Percentiles rank a stretch among this genome's conserved stretches.
These are phyloP conservation scores for Esox lucius DNA, from an alignment of 2,797 vertebrate species.

Conservation along the genomic window DNA sequence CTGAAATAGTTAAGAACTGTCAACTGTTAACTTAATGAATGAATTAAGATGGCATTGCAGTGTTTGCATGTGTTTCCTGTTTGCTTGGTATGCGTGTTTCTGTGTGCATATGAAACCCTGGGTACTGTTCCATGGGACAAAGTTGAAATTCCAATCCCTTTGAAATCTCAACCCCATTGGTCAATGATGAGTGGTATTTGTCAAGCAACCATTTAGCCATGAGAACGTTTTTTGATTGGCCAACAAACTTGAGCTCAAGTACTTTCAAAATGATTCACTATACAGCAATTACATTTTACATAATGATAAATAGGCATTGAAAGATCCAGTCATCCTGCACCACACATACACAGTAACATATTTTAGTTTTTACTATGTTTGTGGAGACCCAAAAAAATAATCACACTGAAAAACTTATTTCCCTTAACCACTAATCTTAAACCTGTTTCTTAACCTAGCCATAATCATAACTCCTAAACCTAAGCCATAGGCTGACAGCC, in stretches of 20 bases:
- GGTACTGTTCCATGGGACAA: conserved; percentile 56
- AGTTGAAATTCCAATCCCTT: conserved; percentile 58
- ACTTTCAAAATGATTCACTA: not conserved
- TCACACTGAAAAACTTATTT: too few species aligned
- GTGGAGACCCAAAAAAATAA: too few species aligned
- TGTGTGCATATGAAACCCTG: conserved; percentile 15
- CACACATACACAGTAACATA: too few species aligned
- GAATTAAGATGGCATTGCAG: conserved; percentile 7
- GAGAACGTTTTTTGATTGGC: conserved; percentile 14
- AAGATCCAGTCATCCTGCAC: too few species aligned
- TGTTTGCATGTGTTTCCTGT: conserved; percentile 2
- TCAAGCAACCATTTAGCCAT: conserved; percentile 39
- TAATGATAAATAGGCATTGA: conserved; percentile 26
- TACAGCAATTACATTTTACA: conserved; percentile 2
- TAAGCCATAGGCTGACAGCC: too few species aligned
- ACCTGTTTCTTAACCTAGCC: too few species aligned
- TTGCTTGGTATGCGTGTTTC: not conserved
- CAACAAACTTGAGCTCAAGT: conserved; percentile 22
- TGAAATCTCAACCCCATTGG: conserved; percentile 14
- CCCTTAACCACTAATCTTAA: too few species aligned
- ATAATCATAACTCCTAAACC: too few species aligned
- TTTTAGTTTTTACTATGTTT: too few species aligned
- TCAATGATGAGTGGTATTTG: conserved; percentile 51
- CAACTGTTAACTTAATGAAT: conserved; percentile 12
- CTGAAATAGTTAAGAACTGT: conserved; percentile 19